Evolutionary conservation across 2,797 vertebrate species (phyloP).

Genomic region (Helicolenus hilgendorfi): DNA sequence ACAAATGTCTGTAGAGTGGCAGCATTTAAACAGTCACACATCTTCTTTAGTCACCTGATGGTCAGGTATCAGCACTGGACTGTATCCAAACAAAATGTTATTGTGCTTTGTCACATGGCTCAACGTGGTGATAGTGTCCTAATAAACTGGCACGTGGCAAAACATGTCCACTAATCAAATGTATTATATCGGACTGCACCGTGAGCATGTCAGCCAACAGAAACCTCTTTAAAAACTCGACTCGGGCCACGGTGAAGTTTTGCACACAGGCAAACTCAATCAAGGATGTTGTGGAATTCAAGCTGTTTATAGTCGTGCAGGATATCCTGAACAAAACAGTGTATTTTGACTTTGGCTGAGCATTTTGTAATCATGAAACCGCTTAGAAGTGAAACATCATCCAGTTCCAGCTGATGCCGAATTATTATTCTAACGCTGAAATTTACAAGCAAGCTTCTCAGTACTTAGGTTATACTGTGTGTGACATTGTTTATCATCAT

Average conservation of each 20-base stretch:
- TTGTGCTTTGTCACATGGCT: background rate
- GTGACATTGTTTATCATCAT: background rate
- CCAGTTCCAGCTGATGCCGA: too few species aligned
- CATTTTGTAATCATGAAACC: background rate
- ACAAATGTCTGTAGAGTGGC: background rate
- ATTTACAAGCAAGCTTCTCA: background rate
- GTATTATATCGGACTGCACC: background rate
- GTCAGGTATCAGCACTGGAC: background rate
- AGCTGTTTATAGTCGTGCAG: constrained; percentile 26
- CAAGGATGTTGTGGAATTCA: constrained; percentile 16
- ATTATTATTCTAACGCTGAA: background rate
- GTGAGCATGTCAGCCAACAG: background rate
- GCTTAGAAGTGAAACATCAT: background rate
- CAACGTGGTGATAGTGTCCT: background rate
- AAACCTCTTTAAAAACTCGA: background rate
- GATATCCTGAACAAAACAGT: constrained; percentile 35
- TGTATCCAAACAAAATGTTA: background rate
- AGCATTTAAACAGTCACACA: background rate
- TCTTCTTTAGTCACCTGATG: background rate
- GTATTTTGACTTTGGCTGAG: background rate
- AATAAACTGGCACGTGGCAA: background rate
- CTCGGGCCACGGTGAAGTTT: background rate
- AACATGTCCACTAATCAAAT: background rate
- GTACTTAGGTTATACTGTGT: background rate
- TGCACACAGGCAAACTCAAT: background rate